Evolutionary conservation across 30 jellyfish, hydroid and myxozoan species (phyloP).

Genomic region (Morbakka virulenta): DNA sequence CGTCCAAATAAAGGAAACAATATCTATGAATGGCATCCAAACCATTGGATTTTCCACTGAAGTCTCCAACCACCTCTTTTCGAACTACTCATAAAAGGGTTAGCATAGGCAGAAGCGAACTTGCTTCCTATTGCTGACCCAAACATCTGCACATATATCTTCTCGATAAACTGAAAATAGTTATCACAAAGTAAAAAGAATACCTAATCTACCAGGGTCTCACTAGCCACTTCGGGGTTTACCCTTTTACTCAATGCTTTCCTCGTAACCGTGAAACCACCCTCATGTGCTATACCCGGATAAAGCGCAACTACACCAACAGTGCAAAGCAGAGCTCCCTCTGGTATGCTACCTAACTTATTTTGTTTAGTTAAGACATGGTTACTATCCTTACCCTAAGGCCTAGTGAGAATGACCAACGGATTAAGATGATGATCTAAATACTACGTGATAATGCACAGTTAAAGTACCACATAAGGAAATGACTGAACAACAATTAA

Average conservation of each 20-base stretch:
- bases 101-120: no score
- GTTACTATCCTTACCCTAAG: not conserved
- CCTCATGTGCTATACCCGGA: no score
- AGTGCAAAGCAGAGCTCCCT: constrained; percentile 15
- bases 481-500: no score
- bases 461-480: constrained; percentile 21
- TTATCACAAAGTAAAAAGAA: no score
- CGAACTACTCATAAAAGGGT: no score
- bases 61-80: no score
- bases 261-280: constrained; percentile 8
- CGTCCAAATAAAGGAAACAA: no score
- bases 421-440: constrained; percentile 28
- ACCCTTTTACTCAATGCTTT: constrained; percentile 17
- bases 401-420: constrained; percentile 11
- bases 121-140: no score
- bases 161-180: no score
- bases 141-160: no score
- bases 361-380: not conserved
- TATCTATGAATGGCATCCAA: no score
- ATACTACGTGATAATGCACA: constrained; percentile 14
- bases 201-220: constrained; percentile 30
- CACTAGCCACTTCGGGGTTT: constrained; percentile 20
- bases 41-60: no score
- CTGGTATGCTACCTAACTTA: constrained; percentile 13
- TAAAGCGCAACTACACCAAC: constrained; percentile 3